Conservation (phyloP, 2,797 vertebrate species). For the Sylvia borin region DNA sequence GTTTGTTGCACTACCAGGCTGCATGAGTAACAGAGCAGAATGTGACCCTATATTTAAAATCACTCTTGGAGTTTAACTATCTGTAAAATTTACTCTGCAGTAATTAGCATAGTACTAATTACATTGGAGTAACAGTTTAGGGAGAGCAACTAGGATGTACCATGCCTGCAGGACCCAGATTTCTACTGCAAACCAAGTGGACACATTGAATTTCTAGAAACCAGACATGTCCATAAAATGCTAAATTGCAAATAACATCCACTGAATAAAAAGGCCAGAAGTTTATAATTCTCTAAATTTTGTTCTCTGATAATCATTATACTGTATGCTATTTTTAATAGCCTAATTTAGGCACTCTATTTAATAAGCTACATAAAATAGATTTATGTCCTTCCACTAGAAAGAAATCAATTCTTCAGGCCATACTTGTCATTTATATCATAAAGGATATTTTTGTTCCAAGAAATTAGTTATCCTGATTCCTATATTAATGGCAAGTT, state of each 20-base stretch:
- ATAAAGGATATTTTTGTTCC: conserved; percentile 77
- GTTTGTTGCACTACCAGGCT: conserved; percentile 27
- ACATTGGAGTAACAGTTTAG: conserved; percentile 60
- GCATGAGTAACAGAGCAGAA: conserved; percentile 60
- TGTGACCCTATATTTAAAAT: conserved; percentile 53
- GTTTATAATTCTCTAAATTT: conserved; percentile 79
- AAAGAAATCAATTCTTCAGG: conserved; percentile 84
- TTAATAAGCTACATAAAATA: conserved; percentile 85
- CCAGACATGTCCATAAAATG: conserved; percentile 64
- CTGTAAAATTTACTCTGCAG: conserved; percentile 73
- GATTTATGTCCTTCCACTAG: conserved; percentile 85
- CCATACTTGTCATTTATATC: conserved; percentile 80
- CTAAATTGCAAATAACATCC: conserved; percentile 74
- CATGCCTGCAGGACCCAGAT: conserved; percentile 65
- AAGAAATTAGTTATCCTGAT: conserved; percentile 75
- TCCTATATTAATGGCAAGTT: conserved; percentile 63
- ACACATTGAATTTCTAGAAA: conserved; percentile 73
- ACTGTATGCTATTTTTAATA: conserved; percentile 78
- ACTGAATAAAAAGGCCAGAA: conserved; percentile 81
- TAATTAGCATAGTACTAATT: conserved; percentile 70
- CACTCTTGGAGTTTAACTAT: conserved; percentile 67
- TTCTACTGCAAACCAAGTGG: conserved; percentile 66
- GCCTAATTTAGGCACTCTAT: conserved; percentile 88
- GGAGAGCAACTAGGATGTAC: conserved; percentile 66
- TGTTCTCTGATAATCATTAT: conserved; percentile 80